Conservation (phyloP, 2,797 vertebrate species). For the Gorsachius magnificus region DNA sequence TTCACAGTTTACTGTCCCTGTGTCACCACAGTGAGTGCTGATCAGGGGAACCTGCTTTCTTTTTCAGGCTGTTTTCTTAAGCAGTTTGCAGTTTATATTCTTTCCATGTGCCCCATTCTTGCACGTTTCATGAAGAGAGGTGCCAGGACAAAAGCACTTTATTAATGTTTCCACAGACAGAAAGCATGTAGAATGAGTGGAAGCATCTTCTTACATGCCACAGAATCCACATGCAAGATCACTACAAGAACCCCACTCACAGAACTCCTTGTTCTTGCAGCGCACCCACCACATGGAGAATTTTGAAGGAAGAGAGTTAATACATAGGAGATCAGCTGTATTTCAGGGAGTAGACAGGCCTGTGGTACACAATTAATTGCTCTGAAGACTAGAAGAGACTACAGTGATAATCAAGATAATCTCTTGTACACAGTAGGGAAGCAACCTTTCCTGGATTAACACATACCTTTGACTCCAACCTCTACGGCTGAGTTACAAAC, state of each 20-base stretch:
- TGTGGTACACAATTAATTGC: neutral
- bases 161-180: neutral
- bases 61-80: neutral
- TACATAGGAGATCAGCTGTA: neutral
- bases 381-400: neutral
- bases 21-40: neutral
- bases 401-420: neutral
- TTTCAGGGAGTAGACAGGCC: neutral
- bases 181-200: neutral
- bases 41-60: neutral
- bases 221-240: neutral
- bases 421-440: neutral
- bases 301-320: neutral
- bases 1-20: neutral
- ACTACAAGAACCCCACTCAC: neutral
- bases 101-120: neutral
- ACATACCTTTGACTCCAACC: neutral
- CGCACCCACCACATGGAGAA: neutral
- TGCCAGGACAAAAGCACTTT: neutral
- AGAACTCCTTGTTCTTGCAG: neutral
- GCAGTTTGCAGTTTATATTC: neutral
- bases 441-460: neutral
- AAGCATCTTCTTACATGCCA: neutral
- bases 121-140: neutral
- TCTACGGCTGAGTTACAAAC: neutral